These are phyloP conservation scores for Ylistrum balloti DNA, from an alignment of 1,140 invertebrate genomes.

Conservation along the genomic window DNA sequence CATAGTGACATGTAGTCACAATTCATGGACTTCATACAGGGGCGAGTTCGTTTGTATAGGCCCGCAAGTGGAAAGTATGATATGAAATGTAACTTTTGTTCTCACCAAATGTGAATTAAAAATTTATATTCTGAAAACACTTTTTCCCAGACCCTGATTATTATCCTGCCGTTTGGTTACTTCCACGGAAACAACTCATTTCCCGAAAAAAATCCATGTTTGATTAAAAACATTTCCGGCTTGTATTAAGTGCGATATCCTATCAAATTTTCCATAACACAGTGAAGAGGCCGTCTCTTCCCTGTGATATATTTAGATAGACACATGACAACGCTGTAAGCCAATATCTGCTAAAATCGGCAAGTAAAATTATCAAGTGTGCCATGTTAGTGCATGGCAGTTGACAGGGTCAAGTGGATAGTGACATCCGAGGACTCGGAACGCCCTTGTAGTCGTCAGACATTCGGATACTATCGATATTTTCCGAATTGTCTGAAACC, in stretches of 20 bases:
- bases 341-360: not conserved
- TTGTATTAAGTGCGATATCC: not conserved
- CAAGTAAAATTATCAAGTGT: conserved; percentile 6
- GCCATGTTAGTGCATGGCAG: not conserved
- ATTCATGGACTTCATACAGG: too few relatives aligned
- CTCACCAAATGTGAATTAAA: too few relatives aligned
- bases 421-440: conserved; percentile 30
- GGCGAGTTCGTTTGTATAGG: too few relatives aligned
- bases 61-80: too few relatives aligned
- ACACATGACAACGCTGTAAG: conserved; percentile 15
- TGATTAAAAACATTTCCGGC: not conserved
- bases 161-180: too few relatives aligned
- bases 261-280: not conserved
- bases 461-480: conserved; percentile 31
- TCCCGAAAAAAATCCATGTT: not conserved
- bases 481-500: conserved; percentile 1
- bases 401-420: conserved; percentile 32
- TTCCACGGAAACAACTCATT: too few relatives aligned
- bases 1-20: too few relatives aligned
- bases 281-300: not conserved
- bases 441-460: conserved; percentile 24
- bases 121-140: too few relatives aligned
- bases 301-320: not conserved
- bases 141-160: too few relatives aligned
- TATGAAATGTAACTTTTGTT: too few relatives aligned